Conservation (phyloP, 2,888 invertebrate species). For the Bugulina stolonifera region DNA sequence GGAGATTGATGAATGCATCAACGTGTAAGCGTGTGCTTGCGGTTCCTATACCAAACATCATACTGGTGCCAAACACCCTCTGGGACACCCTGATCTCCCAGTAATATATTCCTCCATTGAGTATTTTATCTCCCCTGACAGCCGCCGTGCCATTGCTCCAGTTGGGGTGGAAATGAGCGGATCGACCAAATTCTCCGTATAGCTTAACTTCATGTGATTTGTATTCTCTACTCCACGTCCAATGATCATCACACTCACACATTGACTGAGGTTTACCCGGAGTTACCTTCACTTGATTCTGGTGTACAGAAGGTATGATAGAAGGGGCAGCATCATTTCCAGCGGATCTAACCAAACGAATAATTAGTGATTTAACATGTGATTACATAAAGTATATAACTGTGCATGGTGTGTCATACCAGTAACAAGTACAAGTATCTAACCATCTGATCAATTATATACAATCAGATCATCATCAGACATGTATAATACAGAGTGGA, state of each 20-base stretch:
- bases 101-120: slow-evolving; percentile 62
- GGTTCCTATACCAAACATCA: slow-evolving; percentile 70
- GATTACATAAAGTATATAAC: too few species aligned
- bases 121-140: slow-evolving; percentile 62
- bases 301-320: neutral
- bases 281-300: neutral
- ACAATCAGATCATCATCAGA: too few species aligned
- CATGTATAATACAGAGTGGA: too few species aligned
- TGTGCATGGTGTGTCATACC: neutral
- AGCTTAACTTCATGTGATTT: slow-evolving; percentile 59
- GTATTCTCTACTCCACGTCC: slow-evolving; percentile 65
- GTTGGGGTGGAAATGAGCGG: slow-evolving; percentile 69
- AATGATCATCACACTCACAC: slow-evolving; percentile 62
- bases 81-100: slow-evolving; percentile 64
- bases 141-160: slow-evolving; percentile 72
- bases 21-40: slow-evolving; percentile 60
- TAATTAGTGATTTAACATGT: neutral
- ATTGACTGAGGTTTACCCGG: slow-evolving; percentile 31
- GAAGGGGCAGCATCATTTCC: neutral
- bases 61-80: slow-evolving; percentile 67
- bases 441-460: too few species aligned
- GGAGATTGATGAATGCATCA: slow-evolving; percentile 64
- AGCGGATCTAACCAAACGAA: neutral
- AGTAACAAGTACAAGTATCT: neutral
- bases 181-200: slow-evolving; percentile 49